Evolutionary conservation across 1,140 invertebrate species (phyloP).

Genomic region (Rhopalosiphum maidis): DNA sequence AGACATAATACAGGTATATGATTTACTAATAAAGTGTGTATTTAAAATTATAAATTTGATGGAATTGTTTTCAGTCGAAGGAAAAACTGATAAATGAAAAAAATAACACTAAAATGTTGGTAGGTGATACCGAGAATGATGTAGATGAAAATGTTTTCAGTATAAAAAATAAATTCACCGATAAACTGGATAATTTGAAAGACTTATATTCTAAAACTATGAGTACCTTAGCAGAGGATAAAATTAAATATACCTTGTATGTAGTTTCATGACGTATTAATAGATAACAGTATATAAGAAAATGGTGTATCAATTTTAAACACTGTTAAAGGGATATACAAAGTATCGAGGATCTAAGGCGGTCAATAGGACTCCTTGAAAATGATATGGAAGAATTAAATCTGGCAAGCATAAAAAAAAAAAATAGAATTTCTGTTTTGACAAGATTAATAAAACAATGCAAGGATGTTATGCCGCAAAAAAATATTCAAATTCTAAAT

Average conservation of each 20-base stretch:
- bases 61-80: neutral
- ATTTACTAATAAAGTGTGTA: neutral
- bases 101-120: neutral
- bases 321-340: constrained; percentile 63
- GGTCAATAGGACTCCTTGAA: constrained; percentile 68
- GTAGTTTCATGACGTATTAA: neutral
- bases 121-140: neutral
- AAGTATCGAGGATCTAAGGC: constrained; percentile 76
- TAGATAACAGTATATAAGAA: neutral
- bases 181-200: neutral
- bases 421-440: constrained; percentile 77
- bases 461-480: constrained; percentile 81
- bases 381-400: constrained; percentile 74
- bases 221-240: neutral
- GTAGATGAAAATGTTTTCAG: constrained; percentile 3
- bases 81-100: constrained; percentile 22
- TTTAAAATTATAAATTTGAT: too few relatives aligned
- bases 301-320: neutral
- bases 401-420: constrained; percentile 72
- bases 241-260: neutral
- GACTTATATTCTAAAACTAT: neutral
- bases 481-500: constrained; percentile 83
- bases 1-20: neutral
- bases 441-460: constrained; percentile 79
- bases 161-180: neutral